phyloP scores from a whole-genome alignment of 2,113 vertebrate species.

The Psephotus haematonotus region DNA sequence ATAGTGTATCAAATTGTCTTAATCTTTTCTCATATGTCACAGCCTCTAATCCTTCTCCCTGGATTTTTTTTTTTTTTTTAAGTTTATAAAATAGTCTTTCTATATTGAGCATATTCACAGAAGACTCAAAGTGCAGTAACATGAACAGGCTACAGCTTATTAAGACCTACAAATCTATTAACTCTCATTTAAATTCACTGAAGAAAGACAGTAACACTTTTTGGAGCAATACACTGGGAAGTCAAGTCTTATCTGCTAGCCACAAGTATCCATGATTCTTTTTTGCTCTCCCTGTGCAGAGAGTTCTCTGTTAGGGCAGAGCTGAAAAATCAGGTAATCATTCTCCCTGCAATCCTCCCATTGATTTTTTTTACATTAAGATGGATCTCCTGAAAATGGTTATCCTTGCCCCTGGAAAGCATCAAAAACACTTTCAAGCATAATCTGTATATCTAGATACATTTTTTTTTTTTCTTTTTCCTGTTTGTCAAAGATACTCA shows the following conservation, averaged over 20 bases:
- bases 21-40: neutral
- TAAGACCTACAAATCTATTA: neutral
- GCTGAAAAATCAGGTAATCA: neutral
- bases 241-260: neutral
- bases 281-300: neutral
- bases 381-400: neutral
- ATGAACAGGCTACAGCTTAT: neutral
- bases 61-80: neutral
- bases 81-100: neutral
- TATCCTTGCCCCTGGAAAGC: neutral
- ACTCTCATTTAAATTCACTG: neutral
- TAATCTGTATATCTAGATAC: neutral
- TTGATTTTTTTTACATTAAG: neutral
- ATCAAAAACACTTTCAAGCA: neutral
- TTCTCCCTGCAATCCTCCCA: neutral
- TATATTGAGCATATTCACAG: neutral
- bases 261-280: neutral
- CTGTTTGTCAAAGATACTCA: neutral
- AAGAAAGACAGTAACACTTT: neutral
- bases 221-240: neutral
- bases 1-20: neutral
- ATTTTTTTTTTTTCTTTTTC: fast-evolving
- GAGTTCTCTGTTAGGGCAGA: neutral
- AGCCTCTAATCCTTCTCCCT: neutral
- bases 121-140: neutral